A percentile compares a stretch with the other conserved stretches of the same genome.
phyloP scores from a whole-genome alignment of 92 coral and sea anemone species.

The Actinernus sp. region DNA sequence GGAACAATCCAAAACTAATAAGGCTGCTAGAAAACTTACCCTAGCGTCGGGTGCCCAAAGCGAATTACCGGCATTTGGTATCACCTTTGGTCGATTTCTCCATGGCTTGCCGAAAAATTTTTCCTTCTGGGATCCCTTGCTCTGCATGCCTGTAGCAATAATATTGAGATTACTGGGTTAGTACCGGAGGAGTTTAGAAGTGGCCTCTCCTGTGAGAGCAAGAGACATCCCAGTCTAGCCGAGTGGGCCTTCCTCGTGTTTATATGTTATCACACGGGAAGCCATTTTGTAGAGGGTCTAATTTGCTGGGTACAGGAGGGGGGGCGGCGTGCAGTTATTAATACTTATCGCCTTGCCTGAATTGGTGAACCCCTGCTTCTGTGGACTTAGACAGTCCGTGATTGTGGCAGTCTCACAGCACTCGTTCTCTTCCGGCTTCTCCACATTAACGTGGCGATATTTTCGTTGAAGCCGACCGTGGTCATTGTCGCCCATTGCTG shows the following conservation, averaged over 20 bases:
- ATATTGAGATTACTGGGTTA: background rate
- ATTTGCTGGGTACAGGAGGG: background rate
- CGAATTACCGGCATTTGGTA: constrained; percentile 94
- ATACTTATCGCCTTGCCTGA: background rate
- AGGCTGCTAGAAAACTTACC: constrained; percentile 8
- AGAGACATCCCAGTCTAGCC: too few species aligned
- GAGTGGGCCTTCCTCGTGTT: background rate
- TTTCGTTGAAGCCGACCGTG: constrained; percentile 55
- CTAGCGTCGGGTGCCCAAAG: constrained; percentile 85
- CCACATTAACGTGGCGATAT: constrained; percentile 56
- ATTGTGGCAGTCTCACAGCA: constrained; percentile 18
- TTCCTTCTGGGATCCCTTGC: constrained; percentile 80
- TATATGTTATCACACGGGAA: background rate
- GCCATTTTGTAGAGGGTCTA: background rate
- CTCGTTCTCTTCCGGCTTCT: constrained; percentile 34
- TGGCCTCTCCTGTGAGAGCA: constrained; percentile 7
- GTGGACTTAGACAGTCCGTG: constrained; percentile 15
- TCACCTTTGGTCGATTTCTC: constrained; percentile 93
- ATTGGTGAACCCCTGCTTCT: background rate
- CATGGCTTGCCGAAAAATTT: constrained; percentile 91
- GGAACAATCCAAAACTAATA: background rate
- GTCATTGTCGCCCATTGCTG: constrained; percentile 75
- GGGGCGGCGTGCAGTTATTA: constrained; percentile 5
- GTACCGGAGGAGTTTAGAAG: constrained; percentile 14
- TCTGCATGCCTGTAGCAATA: constrained; percentile 74